Evolutionary conservation across 1,140 invertebrate species (phyloP).

Genomic region (Ruditapes philippinarum): DNA sequence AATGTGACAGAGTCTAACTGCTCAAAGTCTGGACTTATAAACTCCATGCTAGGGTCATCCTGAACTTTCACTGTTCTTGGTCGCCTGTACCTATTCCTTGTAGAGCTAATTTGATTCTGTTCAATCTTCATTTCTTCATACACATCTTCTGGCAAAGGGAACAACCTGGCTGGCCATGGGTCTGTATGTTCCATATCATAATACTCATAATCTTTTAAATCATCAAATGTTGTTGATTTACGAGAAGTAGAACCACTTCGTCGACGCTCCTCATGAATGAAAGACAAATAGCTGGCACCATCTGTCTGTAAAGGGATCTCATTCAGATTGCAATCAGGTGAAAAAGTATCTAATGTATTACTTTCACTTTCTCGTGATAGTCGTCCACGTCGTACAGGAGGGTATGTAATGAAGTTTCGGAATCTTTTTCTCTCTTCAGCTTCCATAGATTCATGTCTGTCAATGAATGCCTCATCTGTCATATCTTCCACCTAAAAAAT

Average conservation of each 20-base stretch:
- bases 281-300: conserved; percentile 47
- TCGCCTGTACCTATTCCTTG: conserved; percentile 77
- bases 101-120: conserved; percentile 55
- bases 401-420: conserved; percentile 90
- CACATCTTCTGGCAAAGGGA: conserved; percentile 91
- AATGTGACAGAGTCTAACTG: conserved; percentile 50
- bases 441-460: conserved; percentile 92
- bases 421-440: conserved; percentile 93
- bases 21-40: conserved; percentile 58
- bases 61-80: conserved; percentile 59
- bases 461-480: conserved; percentile 90
- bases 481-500: conserved; percentile 91
- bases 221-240: conserved; percentile 69
- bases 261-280: conserved; percentile 34
- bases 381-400: conserved; percentile 88
- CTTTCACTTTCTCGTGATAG: conserved; percentile 69
- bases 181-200: conserved; percentile 73
- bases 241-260: conserved; percentile 66
- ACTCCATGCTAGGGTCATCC: conserved; percentile 59
- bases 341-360: conserved; percentile 59
- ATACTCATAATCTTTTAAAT: neutral
- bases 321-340: conserved; percentile 7
- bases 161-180: conserved; percentile 92
- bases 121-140: conserved; percentile 91
- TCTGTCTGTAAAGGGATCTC: conserved; percentile 32